Conservation (phyloP, 92 coral and sea anemone genomes). For the Chrysogorgia sp. region DNA sequence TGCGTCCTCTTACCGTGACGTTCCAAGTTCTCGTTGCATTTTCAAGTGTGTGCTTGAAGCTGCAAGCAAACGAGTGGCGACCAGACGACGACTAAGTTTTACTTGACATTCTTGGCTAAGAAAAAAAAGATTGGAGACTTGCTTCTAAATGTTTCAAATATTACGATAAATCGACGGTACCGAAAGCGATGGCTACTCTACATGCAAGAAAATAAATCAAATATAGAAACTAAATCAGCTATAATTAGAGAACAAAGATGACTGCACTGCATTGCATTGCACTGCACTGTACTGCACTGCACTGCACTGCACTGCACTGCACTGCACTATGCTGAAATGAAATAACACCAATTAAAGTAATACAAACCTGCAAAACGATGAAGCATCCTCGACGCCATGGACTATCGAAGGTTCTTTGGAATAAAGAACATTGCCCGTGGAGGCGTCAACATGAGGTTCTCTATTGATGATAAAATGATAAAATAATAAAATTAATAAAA, state of each 20-base stretch:
- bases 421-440: not conserved
- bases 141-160: too few species aligned
- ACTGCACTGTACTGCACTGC: too few species aligned
- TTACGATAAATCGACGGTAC: too few species aligned
- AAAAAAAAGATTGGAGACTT: too few species aligned
- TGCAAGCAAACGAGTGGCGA: constrained; percentile 89
- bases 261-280: not conserved
- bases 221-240: too few species aligned
- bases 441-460: not conserved
- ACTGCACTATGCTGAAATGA: too few species aligned
- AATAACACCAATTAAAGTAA: not conserved
- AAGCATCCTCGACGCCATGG: not conserved
- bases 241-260: not conserved
- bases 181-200: too few species aligned
- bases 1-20: constrained; percentile 49
- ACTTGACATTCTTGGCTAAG: not conserved
- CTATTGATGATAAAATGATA: not conserved
- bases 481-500: too few species aligned
- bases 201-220: too few species aligned
- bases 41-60: constrained; percentile 94
- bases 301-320: too few species aligned
- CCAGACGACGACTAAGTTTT: constrained; percentile 66
- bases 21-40: constrained; percentile 93
- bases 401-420: not conserved
- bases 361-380: not conserved